Percentiles rank a stretch among this genome's conserved stretches.
These are phyloP conservation scores for Enteromius thamalakanensis DNA, from an alignment of 2,797 vertebrate genomes.

Conservation along the genomic window DNA sequence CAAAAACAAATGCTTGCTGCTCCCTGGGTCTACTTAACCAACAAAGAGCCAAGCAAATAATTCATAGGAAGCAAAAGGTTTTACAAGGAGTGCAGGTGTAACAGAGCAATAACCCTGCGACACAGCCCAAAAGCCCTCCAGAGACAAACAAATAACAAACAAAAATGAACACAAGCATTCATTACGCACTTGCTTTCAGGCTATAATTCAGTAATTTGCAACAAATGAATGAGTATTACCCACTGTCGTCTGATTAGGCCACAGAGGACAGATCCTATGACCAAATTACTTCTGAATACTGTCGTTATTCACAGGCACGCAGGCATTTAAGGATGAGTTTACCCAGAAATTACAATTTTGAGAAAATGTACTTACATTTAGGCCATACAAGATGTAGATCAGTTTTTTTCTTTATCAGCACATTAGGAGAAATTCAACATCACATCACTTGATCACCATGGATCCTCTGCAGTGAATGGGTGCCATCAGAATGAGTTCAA, in stretches of 20 bases:
- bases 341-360: neutral
- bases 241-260: constrained; percentile 2
- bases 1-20: constrained; percentile 38
- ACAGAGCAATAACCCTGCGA: constrained; percentile 29
- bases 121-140: constrained; percentile 19
- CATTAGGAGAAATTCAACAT: neutral
- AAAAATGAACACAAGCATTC: constrained; percentile 8
- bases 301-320: neutral
- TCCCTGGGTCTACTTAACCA: constrained; percentile 24
- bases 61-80: constrained; percentile 24
- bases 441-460: neutral
- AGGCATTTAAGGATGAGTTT: neutral
- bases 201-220: constrained; percentile 14
- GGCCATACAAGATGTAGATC: neutral
- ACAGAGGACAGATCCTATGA: constrained; percentile 16
- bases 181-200: constrained; percentile 27
- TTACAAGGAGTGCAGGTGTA: constrained; percentile 35
- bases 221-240: neutral
- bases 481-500: neutral
- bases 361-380: neutral
- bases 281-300: neutral
- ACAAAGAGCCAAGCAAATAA: constrained; percentile 37
- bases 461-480: neutral
- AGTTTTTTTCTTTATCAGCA: neutral
- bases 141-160: constrained; percentile 27